Conservation (phyloP, 1,140 invertebrate genomes). For the Brachionus sp. region DNA sequence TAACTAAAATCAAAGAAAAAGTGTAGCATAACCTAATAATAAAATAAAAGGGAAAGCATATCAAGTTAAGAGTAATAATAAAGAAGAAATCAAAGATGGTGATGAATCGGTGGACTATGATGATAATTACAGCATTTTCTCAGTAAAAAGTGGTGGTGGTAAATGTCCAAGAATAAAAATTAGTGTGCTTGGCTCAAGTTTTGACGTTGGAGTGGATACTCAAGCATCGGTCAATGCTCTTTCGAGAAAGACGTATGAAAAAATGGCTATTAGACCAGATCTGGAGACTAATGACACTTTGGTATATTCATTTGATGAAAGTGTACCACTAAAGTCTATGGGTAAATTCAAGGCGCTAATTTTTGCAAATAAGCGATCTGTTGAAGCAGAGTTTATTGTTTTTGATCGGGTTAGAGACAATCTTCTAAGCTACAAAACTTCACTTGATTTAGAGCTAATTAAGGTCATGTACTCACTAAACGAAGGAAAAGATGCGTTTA, state of each 20-base stretch:
- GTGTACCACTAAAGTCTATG: neutral
- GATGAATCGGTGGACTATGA: neutral
- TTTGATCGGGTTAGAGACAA: neutral
- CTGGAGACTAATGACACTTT: neutral
- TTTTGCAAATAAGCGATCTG: neutral
- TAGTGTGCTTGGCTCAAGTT: neutral
- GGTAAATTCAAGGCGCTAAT: neutral
- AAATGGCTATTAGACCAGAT: neutral
- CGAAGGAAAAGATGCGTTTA: neutral
- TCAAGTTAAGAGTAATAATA: neutral
- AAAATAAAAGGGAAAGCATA: neutral
- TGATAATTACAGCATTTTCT: neutral
- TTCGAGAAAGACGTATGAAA: neutral
- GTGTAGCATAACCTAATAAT: too few relatives aligned
- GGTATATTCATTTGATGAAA: neutral
- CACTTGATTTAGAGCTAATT: neutral
- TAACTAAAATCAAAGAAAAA: too few relatives aligned
- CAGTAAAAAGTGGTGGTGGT: neutral
- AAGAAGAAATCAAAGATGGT: neutral
- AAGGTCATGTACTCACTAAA: neutral
- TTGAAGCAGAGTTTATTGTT: neutral
- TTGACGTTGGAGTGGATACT: neutral
- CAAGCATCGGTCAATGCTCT: neutral
- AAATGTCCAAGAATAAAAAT: neutral
- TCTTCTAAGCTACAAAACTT: neutral